Evolutionary conservation across 2,888 invertebrate species (phyloP).

Genomic region (Plebejus argus): DNA sequence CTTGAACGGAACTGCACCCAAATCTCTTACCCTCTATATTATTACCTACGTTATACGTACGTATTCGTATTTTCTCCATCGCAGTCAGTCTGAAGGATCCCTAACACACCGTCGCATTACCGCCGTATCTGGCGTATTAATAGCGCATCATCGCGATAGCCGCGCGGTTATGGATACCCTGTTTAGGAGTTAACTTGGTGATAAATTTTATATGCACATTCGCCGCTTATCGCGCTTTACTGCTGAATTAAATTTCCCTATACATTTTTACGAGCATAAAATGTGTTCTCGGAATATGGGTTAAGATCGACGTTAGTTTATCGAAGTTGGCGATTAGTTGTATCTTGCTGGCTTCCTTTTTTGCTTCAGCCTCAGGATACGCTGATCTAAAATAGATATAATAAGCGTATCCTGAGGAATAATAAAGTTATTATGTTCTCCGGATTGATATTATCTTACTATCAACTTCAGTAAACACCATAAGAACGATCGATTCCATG

Average conservation of each 20-base stretch:
- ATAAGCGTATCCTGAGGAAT: too few relatives aligned
- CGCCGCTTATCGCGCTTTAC: conserved; percentile 47
- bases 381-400: too few relatives aligned
- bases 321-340: neutral
- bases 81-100: conserved; percentile 37
- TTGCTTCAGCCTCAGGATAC: neutral
- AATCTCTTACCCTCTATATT: too few relatives aligned
- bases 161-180: conserved; percentile 45
- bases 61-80: neutral
- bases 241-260: conserved; percentile 40
- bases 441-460: too few relatives aligned
- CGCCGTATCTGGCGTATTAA: conserved; percentile 70
- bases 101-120: conserved; percentile 61
- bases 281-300: conserved; percentile 22
- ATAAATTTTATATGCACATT: conserved; percentile 51
- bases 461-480: too few relatives aligned
- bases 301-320: conserved; percentile 6
- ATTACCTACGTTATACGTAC: neutral
- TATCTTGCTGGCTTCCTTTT: neutral
- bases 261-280: conserved; percentile 31
- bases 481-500: too few relatives aligned
- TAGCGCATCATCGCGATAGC: conserved; percentile 73
- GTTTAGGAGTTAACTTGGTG: conserved; percentile 46
- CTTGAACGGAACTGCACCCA: too few relatives aligned
- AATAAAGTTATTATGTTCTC: too few relatives aligned